Base-by-base conservation (phyloP, 2,888 invertebrate genomes). In the Baronia brevicornis region DNA sequence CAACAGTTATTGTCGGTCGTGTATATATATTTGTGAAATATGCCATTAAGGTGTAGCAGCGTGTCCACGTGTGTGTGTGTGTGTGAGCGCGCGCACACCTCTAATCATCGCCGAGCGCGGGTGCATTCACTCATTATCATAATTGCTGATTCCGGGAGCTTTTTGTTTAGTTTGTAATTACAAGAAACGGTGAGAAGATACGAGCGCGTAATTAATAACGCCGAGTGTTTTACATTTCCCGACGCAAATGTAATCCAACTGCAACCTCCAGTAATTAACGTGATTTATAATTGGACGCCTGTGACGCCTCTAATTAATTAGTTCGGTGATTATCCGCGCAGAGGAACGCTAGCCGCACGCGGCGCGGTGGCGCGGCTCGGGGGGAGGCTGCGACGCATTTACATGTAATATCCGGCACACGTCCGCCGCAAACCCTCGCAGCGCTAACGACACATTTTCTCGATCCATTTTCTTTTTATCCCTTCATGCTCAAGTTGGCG, bases 331-430 rank as follows among this genome's bases (percentile, higher is more conserved):
- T 8, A 6, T 8, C 5, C 8, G 5, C 3, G 9, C 9, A 9
- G 2, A 6, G 8, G 19, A 9, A 1, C 4, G 9, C 10, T 7
- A 8, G 7, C 4, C 2, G 21, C 17, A 13, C 21, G 20, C 28
- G 10, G 4, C 5, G 20, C 4, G 23, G 1, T 14, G 8, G 21
- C 4, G n/a, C 2, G 13, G 3, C n/a, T 13, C 7, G 12, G 5
- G 13, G 4, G 21, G 17, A 18, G n/a, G 8, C 10, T 32, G 24
- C 7, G 14, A 5, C 7, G 21, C 49, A 60, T 63, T 60, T 60
- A 46, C 66, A 64, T 66, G 43, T 33, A 63, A 67, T 64, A 59
- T 67, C 68, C 68, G 68, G 58, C 26, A 33, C 24, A 37, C 39
- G 36, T n/a, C n/a, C 33, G 35, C 35, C 23, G 38, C 38, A 17